Conservation (phyloP, 2,113 vertebrate species). For the Cercocebus atys region DNA sequence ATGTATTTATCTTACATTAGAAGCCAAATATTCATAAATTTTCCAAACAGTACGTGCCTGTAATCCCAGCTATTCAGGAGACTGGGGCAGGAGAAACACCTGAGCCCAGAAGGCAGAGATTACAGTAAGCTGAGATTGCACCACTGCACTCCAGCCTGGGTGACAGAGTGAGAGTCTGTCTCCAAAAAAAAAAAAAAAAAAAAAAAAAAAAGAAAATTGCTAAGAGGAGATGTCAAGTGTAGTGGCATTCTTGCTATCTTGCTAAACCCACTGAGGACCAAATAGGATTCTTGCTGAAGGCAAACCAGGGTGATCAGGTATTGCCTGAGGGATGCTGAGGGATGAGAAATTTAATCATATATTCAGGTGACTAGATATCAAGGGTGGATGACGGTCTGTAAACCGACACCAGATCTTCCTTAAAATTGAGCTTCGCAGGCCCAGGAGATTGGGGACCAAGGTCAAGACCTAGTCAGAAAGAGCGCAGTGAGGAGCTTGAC, state of each 20-base stretch:
- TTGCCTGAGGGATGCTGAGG: rapidly evolving
- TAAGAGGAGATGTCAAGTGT: background rate
- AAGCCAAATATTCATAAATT: background rate
- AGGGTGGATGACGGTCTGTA: background rate
- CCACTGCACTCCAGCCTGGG: too few relatives aligned
- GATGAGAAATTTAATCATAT: background rate
- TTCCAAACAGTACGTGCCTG: background rate
- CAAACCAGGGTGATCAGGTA: background rate
- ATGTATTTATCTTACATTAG: background rate
- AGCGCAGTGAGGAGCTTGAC: rapidly evolving
- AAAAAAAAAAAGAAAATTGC: too few relatives aligned
- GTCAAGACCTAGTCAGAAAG: background rate
- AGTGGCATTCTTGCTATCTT: background rate
- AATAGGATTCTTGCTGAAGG: background rate
- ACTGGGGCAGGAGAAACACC: too few relatives aligned
- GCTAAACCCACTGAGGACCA: background rate
- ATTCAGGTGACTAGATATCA: background rate
- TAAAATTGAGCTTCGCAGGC: background rate
- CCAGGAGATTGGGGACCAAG: background rate
- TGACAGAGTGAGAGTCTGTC: too few relatives aligned
- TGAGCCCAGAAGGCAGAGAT: too few relatives aligned
- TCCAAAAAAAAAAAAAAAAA: too few relatives aligned
- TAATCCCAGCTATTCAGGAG: too few relatives aligned
- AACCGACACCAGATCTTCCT: background rate
- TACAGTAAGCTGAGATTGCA: too few relatives aligned